Evolutionary conservation across 2,888 invertebrate genomes (phyloP), one percentile per base, ranked within the genome.

Genomic region (Zonitis immaculata): DNA sequence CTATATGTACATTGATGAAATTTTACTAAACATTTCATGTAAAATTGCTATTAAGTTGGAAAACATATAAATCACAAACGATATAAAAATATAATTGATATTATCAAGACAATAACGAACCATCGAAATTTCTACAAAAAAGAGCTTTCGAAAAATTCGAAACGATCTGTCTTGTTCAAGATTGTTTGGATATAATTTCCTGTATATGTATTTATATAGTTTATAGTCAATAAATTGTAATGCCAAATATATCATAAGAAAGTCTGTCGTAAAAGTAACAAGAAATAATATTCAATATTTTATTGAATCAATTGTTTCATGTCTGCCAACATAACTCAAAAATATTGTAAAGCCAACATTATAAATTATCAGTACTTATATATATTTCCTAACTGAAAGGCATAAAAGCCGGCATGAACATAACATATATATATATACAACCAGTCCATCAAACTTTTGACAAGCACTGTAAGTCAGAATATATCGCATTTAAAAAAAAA

Each of bases 391-490:
- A 44, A 51, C 54, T 47, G 47, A 54, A 51, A 51, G 50, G 49
- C 42, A 22, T 22, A 22, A 47, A 54, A 14, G 44, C 49, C 52
- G 52, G 47, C 49, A 47, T 44, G 50, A 56, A 45, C 47, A 49
- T 42, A 42, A 44, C 35, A 50, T n/a, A n/a, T n/a, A n/a, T n/a
- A n/a, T n/a, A n/a, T n/a, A n/a, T n/a, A n/a, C n/a, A 52, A 32
- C 47, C 56, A 52, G 52, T 52, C 52, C 50, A 56, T 56, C 56
- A 56, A 52, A 49, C 42, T 47, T 49, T 39, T 56, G 56, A 56
- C 52, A 52, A 30, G 52, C 47, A 39, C 28, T 46, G 45, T 52
- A 52, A 56, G 49, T 54, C 50, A 52, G 52, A 46, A 32, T 56
- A 52, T 22, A 22, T 22, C 22, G 22, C 22, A 4, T 3, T 22